Evolutionary conservation across 2,113 vertebrate genomes (phyloP).

Genomic region (Lontra canadensis): DNA sequence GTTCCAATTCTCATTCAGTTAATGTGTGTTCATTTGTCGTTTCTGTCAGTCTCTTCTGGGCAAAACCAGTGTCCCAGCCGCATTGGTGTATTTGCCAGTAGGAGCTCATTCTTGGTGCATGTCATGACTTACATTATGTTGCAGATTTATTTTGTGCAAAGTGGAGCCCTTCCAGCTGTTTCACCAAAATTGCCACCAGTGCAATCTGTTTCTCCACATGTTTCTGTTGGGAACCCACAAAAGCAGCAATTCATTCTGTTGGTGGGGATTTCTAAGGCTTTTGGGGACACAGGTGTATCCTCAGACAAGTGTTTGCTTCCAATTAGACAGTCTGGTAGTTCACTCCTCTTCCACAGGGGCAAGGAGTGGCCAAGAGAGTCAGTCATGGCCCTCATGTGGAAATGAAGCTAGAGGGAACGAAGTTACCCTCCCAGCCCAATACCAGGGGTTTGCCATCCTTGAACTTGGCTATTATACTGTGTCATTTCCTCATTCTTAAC

Average conservation of each 20-base stretch:
- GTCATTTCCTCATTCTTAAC: background rate
- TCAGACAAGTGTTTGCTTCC: background rate
- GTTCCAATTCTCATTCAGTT: background rate
- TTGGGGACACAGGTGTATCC: background rate
- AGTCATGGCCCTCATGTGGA: background rate
- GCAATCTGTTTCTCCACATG: background rate
- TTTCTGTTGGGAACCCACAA: background rate
- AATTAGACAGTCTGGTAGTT: background rate
- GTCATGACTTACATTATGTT: accelerated
- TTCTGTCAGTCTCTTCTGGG: background rate
- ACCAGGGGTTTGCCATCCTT: background rate
- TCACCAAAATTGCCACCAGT: background rate
- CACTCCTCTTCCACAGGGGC: background rate
- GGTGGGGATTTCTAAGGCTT: background rate
- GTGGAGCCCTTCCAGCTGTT: background rate
- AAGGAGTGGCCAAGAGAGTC: background rate
- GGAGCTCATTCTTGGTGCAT: background rate
- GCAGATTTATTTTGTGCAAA: background rate
- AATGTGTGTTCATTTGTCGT: background rate
- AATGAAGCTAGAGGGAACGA: background rate
- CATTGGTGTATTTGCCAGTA: background rate
- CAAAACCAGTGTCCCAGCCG: background rate
- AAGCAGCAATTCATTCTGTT: background rate
- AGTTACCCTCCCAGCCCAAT: background rate
- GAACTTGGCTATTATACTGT: background rate